Conservation (phyloP, 2,113 vertebrate species). For the Phrynocephalus versicolor region DNA sequence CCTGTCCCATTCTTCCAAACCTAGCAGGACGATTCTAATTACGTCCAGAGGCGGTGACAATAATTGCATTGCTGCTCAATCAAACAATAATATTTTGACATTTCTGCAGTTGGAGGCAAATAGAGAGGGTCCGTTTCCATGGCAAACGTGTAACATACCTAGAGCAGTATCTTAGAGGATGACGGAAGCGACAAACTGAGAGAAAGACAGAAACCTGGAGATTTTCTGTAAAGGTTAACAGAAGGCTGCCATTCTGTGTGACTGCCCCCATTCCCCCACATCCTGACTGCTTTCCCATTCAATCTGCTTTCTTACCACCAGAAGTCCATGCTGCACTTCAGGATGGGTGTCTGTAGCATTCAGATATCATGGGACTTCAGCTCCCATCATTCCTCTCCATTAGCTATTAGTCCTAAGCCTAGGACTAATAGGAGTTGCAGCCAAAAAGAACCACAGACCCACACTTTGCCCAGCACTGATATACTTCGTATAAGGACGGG, state of each 20-base stretch:
- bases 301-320: neutral
- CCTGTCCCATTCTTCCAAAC: neutral
- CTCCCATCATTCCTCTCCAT: too few species aligned
- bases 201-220: neutral
- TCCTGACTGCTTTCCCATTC: neutral
- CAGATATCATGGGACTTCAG: too few species aligned
- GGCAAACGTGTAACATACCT: constrained; percentile 27
- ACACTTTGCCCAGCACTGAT: too few species aligned
- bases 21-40: constrained; percentile 3
- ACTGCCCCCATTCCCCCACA: neutral
- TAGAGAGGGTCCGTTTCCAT: constrained; percentile 47
- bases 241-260: neutral
- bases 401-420: too few species aligned
- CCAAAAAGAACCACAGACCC: too few species aligned
- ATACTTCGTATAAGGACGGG: too few species aligned
- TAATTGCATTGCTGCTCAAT: constrained; percentile 6
- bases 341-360: too few species aligned
- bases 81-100: constrained; percentile 29
- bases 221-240: constrained; percentile 5
- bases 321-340: neutral
- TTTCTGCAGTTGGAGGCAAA: constrained; percentile 7
- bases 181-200: constrained; percentile 15
- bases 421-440: too few species aligned
- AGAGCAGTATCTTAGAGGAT: neutral
- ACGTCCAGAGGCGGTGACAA: constrained; percentile 30